Conservation (phyloP, 2,888 invertebrate genomes). For the Hedychridium roseum region DNA sequence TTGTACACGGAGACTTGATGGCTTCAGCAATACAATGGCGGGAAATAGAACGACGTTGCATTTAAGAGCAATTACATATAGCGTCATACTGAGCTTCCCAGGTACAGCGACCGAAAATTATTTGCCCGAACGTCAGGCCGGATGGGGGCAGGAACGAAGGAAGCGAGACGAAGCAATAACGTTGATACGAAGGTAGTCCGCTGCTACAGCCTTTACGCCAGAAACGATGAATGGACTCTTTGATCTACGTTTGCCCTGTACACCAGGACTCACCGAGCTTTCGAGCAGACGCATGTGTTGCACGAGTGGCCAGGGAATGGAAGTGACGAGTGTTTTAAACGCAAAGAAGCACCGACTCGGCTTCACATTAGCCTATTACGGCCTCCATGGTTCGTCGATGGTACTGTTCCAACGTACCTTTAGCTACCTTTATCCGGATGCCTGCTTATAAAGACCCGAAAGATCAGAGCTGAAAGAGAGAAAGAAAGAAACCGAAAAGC, state of each 20-base stretch:
- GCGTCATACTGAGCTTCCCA: no score
- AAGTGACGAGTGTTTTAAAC: constrained; percentile 19
- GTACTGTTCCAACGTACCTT: neutral
- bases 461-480: no score
- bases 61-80: no score
- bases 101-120: no score
- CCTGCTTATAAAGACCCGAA: no score
- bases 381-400: neutral
- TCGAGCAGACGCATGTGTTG: constrained; percentile 15
- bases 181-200: constrained; percentile 32
- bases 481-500: no score
- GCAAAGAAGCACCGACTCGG: constrained; percentile 9
- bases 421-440: no score
- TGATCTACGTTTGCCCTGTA: constrained; percentile 49
- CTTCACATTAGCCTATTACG: constrained; percentile 10
- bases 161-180: constrained; percentile 43
- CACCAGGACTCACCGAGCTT: constrained; percentile 1
- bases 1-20: no score
- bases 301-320: no score
- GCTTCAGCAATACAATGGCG: no score
- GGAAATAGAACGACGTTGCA: no score
- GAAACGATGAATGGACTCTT: constrained; percentile 54
- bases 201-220: constrained; percentile 30
- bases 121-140: no score
- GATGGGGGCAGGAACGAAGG: neutral